A percentile compares a stretch with the other conserved stretches of the same genome.
Evolutionary conservation across 2,888 invertebrate genomes (phyloP).

Genomic region (Sarcophaga caerulescens): DNA sequence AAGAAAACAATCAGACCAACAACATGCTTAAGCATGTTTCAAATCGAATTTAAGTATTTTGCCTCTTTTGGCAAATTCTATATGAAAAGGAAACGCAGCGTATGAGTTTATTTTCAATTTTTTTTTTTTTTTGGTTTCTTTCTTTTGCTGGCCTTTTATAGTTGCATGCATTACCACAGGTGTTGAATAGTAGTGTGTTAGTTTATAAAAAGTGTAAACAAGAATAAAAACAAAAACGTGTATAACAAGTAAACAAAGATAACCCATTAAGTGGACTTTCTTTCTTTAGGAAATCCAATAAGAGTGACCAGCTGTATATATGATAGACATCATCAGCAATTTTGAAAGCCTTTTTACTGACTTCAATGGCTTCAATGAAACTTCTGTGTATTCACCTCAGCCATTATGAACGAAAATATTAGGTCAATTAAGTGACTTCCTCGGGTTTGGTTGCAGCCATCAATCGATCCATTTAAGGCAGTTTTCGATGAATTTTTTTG

Average conservation of each 20-base stretch:
- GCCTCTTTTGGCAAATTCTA: conserved; percentile 61
- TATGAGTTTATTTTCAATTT: conserved; percentile 16
- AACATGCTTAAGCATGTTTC: conserved; percentile 43
- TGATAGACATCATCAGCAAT: no score
- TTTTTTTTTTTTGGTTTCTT: no score
- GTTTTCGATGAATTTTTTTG: no score
- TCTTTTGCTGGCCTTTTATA: not conserved
- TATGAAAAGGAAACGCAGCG: not conserved
- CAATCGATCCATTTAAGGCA: no score
- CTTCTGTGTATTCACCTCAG: no score
- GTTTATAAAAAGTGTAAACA: not conserved
- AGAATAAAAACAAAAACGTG: not conserved
- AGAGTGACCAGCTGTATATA: not conserved
- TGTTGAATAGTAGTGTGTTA: conserved; percentile 43
- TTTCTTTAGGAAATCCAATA: not conserved
- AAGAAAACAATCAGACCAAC: conserved; percentile 33
- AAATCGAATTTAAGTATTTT: conserved; percentile 64
- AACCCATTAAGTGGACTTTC: not conserved
- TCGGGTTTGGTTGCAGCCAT: no score
- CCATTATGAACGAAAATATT: no score
- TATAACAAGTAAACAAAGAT: not conserved
- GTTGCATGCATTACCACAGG: conserved; percentile 50
- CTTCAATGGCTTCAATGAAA: no score
- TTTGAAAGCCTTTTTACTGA: no score
- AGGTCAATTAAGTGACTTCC: no score